A percentile compares a stretch with the other conserved stretches of the same genome.
These are phyloP conservation scores for Agriotes lineatus DNA, from an alignment of 2,888 invertebrate genomes.

Conservation along the genomic window DNA sequence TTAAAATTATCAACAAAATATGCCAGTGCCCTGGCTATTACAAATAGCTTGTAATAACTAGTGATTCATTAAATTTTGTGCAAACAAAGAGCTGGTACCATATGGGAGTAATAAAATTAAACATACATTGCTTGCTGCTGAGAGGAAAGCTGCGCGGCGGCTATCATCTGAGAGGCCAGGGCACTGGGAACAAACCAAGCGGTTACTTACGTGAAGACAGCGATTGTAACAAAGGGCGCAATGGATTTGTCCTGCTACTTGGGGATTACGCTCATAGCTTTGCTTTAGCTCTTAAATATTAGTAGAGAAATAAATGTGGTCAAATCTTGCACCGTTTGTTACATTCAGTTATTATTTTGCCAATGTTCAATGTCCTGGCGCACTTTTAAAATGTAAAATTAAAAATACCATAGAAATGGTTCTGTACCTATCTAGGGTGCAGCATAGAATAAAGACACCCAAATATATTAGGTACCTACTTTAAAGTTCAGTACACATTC, in stretches of 20 bases:
- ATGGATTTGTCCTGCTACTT: too few species aligned
- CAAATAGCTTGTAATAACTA: constrained; percentile 35
- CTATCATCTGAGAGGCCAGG: constrained; percentile 97
- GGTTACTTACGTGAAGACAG: constrained; percentile 55
- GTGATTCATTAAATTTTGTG: constrained; percentile 31
- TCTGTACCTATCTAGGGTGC: background rate
- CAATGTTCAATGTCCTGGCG: constrained; percentile 52
- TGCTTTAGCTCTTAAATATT: too few species aligned
- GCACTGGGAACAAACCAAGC: constrained; percentile 84
- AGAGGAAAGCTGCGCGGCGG: constrained; percentile 90
- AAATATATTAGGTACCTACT: too few species aligned
- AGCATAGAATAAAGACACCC: background rate
- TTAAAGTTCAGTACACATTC: too few species aligned
- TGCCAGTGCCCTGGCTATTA: constrained; percentile 92
- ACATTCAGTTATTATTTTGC: constrained; percentile 5
- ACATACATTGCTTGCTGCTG: constrained; percentile 96
- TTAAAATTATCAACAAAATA: constrained; percentile 55
- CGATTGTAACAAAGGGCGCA: constrained; percentile 38
- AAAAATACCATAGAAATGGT: background rate
- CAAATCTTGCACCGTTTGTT: constrained; percentile 31
- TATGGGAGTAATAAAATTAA: constrained; percentile 50
- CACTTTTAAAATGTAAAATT: constrained; percentile 9
- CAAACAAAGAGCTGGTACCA: constrained; percentile 20
- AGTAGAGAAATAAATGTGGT: too few species aligned
- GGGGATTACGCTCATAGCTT: too few species aligned